phyloP scores from a whole-genome alignment of 2,797 vertebrate species.

The Macropus fuliginosus region DNA sequence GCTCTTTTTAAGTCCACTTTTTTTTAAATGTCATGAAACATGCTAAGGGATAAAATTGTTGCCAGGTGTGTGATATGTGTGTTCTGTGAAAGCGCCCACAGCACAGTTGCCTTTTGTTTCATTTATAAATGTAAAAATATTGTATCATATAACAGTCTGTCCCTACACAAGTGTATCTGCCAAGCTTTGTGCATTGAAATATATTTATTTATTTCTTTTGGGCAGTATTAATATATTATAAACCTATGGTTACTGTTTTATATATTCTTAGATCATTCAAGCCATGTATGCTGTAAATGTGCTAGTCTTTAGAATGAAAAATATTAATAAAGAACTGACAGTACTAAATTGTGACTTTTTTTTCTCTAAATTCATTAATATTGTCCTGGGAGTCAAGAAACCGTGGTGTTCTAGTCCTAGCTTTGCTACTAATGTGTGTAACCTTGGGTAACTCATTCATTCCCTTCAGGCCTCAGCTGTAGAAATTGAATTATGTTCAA shows the following conservation, averaged over 20 bases:
- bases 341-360: slow-evolving; percentile 46
- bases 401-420: neutral
- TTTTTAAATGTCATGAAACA: slow-evolving; percentile 63
- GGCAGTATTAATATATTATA: slow-evolving; percentile 87
- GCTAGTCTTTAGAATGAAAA: slow-evolving; percentile 86
- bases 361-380: slow-evolving; percentile 25
- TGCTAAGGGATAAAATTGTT: slow-evolving; percentile 46
- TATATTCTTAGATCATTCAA: slow-evolving; percentile 85
- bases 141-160: slow-evolving; percentile 86
- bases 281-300: slow-evolving; percentile 89
- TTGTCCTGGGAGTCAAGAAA: neutral
- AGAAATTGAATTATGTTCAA: neutral
- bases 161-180: slow-evolving; percentile 84
- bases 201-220: slow-evolving; percentile 91
- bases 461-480: neutral
- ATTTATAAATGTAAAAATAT: slow-evolving; percentile 85
- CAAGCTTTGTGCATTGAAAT: slow-evolving; percentile 86
- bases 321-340: slow-evolving; percentile 87
- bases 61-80: slow-evolving; percentile 71
- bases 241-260: slow-evolving; percentile 86
- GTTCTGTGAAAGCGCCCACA: slow-evolving; percentile 80
- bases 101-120: slow-evolving; percentile 85
- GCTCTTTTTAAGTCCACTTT: slow-evolving; percentile 66
- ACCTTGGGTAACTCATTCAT: neutral
- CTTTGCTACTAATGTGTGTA: neutral